phyloP scores from a whole-genome alignment of 1,140 invertebrate genomes.

The Listronotus oregonensis region DNA sequence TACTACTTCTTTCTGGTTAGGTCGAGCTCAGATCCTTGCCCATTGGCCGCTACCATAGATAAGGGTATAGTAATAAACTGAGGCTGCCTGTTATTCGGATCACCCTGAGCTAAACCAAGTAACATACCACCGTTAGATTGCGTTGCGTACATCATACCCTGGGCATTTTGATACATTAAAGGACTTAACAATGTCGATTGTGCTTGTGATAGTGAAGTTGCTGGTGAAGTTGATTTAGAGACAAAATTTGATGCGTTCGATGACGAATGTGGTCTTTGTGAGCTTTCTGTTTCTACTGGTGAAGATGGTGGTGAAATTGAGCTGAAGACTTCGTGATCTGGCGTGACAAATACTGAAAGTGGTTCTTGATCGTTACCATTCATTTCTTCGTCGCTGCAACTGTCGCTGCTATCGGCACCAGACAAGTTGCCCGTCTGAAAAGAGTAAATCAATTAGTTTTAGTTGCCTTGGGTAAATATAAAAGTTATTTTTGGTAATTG shows the following conservation, averaged over 20 bases:
- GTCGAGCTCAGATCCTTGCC: constrained; percentile 55
- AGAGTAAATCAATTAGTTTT: constrained; percentile 21
- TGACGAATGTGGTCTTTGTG: constrained; percentile 23
- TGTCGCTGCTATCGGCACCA: constrained; percentile 50
- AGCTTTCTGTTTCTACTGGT: constrained; percentile 14
- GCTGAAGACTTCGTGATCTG: constrained; percentile 38
- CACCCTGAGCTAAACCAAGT: constrained; percentile 51
- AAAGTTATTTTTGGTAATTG: background rate
- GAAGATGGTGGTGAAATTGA: constrained; percentile 37
- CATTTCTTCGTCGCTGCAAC: constrained; percentile 51
- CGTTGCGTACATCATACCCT: constrained; percentile 55
- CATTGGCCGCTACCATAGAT: constrained; percentile 62
- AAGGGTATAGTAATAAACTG: constrained; percentile 67
- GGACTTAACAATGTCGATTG: constrained; percentile 43
- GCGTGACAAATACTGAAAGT: constrained; percentile 35
- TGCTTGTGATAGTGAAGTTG: constrained; percentile 22
- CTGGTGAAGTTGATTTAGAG: constrained; percentile 18
- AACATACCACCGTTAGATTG: constrained; percentile 54
- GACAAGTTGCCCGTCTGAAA: constrained; percentile 55
- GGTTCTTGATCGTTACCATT: constrained; percentile 43
- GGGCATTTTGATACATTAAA: constrained; percentile 54
- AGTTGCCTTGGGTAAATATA: background rate
- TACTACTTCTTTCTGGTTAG: constrained; percentile 53
- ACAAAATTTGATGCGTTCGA: constrained; percentile 14
- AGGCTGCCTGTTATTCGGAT: constrained; percentile 54